Conservation (phyloP, 2,888 invertebrate species). For the Polydrusus pterygomalis region DNA sequence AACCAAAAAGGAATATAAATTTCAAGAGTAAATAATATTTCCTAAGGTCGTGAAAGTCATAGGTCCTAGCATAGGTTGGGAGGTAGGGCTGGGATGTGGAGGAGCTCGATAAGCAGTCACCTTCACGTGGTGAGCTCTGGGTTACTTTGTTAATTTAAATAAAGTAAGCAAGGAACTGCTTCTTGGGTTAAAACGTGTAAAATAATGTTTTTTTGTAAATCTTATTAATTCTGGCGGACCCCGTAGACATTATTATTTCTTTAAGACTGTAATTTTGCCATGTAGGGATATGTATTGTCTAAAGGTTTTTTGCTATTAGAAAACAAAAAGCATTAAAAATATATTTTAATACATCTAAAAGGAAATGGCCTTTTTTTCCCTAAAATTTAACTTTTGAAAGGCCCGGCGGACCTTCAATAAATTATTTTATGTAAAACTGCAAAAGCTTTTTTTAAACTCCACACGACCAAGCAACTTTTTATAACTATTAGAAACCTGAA, state of each 20-base stretch:
- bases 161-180: not conserved
- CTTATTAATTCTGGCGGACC: slow-evolving; percentile 1
- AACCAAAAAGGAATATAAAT: slow-evolving; percentile 9
- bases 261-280: not conserved
- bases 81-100: slow-evolving; percentile 19
- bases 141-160: slow-evolving; percentile 16
- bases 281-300: not conserved
- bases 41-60: slow-evolving; percentile 18
- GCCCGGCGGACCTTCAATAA: slow-evolving; percentile 11
- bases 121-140: slow-evolving; percentile 18
- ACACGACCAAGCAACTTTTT: not conserved
- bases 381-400: slow-evolving; percentile 19
- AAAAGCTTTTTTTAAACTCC: slow-evolving; percentile 5
- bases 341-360: not conserved
- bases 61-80: slow-evolving; percentile 20
- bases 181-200: not conserved
- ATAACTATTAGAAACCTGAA: not conserved
- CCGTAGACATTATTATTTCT: slow-evolving; percentile 14
- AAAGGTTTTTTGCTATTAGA: not conserved
- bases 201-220: not conserved
- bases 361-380: slow-evolving; percentile 3
- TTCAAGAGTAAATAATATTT: slow-evolving; percentile 19
- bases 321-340: not conserved
- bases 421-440: slow-evolving; percentile 10
- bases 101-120: slow-evolving; percentile 20